phyloP scores from a whole-genome alignment of 2,888 invertebrate species.

The Eristalis tenax region DNA sequence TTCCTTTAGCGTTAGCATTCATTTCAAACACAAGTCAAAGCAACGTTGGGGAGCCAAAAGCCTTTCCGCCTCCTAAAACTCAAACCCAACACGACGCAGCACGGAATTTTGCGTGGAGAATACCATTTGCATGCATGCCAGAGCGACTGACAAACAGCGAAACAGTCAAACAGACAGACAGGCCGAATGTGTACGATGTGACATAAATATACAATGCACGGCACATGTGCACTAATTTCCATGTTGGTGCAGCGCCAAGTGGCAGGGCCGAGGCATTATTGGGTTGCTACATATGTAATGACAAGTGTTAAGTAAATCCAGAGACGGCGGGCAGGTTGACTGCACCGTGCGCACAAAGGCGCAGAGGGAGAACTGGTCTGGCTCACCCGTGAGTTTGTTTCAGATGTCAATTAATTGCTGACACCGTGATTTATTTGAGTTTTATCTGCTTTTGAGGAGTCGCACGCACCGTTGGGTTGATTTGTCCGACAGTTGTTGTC shows the following conservation, averaged over 20 bases:
- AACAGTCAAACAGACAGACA: slow-evolving; percentile 13
- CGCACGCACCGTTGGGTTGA: slow-evolving; percentile 28
- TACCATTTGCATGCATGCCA: slow-evolving; percentile 60
- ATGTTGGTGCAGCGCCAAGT: slow-evolving; percentile 66
- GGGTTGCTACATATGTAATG: slow-evolving; percentile 53
- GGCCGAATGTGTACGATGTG: slow-evolving; percentile 32
- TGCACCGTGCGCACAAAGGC: slow-evolving; percentile 1
- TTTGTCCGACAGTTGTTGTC: slow-evolving; percentile 45
- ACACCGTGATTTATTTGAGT: slow-evolving; percentile 61
- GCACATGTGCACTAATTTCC: slow-evolving; percentile 63
- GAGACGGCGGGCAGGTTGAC: slow-evolving; percentile 31
- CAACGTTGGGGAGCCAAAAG: slow-evolving; percentile 28
- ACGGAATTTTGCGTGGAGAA: slow-evolving; percentile 39
- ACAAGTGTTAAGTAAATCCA: slow-evolving; percentile 59
- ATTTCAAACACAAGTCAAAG: slow-evolving; percentile 7
- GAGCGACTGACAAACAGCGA: slow-evolving; percentile 16
- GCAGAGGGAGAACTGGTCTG: slow-evolving; percentile 53
- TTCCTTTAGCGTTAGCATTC: slow-evolving; percentile 8
- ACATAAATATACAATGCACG: slow-evolving; percentile 63
- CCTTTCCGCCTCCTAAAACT: slow-evolving; percentile 50
- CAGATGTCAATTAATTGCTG: slow-evolving; percentile 57
- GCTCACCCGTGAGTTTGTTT: slow-evolving; percentile 56
- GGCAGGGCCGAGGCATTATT: slow-evolving; percentile 25
- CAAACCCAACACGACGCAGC: background rate
- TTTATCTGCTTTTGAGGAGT: slow-evolving; percentile 45